Evolutionary conservation across 2,888 invertebrate genomes (phyloP), one percentile per base, ranked within the genome.

Genomic region (Drosophila barbarae): DNA sequence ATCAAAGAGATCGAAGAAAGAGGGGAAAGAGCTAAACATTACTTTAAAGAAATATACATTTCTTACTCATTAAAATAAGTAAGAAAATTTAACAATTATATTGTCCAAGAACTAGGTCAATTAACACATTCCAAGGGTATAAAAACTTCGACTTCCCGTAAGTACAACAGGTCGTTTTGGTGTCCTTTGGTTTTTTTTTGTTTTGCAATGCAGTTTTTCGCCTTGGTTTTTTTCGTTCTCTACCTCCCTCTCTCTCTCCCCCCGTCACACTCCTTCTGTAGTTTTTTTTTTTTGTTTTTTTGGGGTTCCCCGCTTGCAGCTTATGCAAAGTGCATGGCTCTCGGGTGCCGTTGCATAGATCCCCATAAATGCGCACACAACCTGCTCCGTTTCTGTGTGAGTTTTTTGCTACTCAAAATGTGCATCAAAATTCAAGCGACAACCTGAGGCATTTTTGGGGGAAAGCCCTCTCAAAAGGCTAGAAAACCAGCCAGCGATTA

Each of bases 261-360:
- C 2, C 15, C 21, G 18, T 18, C 26, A 26, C 26, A 26, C 26
- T 26, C 1, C 26, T 7, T 7, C 26, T 26, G 26, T 26, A 26
- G 5, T 26, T 26, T 26, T 26, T 26, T 6, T 26, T 23, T 50
- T 34, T 49, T 21, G 47, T 49, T 38, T 49, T 42, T 60, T 41
- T 23, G 36, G 15, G 23, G 42, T 4, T 18, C 35, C 47, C 58
- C 56, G 36, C 53, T 73, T 54, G 63, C 71, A 81, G 84, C 82
- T 84, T 78, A 67, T 57, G 84, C 72, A 81, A 67, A 79, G 79
- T 78, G 73, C 68, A 34, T 47, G 67, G 67, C 67, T 49, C 60
- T 68, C 6, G 67, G 69, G 60, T 42, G 47, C 44, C 60, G 52
- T 60, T 59, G 60, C 57, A 59, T 23, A 57, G 49, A 44, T 57